Conservation (phyloP, 2,888 invertebrate species). For the Quadroppia sp. region DNA sequence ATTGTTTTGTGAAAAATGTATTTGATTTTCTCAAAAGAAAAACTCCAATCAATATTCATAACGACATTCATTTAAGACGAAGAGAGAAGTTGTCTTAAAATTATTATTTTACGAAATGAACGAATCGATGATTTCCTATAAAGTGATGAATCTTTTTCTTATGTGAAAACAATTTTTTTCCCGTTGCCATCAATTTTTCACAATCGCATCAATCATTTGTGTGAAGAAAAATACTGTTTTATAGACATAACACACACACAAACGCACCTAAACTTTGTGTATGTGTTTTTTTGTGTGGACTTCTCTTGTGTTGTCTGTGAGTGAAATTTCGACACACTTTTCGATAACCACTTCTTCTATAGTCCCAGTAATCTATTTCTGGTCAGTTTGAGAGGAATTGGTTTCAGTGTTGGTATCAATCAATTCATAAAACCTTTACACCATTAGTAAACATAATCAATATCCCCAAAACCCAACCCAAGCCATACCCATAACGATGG, state of each 20-base stretch:
- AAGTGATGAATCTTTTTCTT: slow-evolving; percentile 26
- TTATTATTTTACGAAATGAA: slow-evolving; percentile 18
- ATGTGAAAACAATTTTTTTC: slow-evolving; percentile 2
- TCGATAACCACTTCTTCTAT: not conserved
- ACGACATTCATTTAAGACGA: no score
- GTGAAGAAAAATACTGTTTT: no score
- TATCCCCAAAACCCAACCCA: slow-evolving; percentile 2
- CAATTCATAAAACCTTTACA: not conserved
- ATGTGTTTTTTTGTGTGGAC: no score
- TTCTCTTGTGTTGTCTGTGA: not conserved
- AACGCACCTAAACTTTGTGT: not conserved
- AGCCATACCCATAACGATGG: not conserved
- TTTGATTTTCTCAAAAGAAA: no score
- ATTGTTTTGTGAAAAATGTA: no score
- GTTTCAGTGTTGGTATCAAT: slow-evolving; percentile 1
- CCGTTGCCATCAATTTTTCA: not conserved
- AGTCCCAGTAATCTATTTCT: slow-evolving; percentile 21
- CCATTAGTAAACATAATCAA: not conserved
- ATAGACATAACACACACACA: not conserved
- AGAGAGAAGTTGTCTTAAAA: no score
- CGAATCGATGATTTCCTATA: slow-evolving; percentile 22
- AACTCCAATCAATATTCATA: no score
- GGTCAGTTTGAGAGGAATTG: not conserved
- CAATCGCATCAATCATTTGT: no score
- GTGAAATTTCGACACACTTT: slow-evolving; percentile 3